Base-by-base conservation (phyloP, 2,113 vertebrate species). In the Oncorhynchus keta region DNA sequence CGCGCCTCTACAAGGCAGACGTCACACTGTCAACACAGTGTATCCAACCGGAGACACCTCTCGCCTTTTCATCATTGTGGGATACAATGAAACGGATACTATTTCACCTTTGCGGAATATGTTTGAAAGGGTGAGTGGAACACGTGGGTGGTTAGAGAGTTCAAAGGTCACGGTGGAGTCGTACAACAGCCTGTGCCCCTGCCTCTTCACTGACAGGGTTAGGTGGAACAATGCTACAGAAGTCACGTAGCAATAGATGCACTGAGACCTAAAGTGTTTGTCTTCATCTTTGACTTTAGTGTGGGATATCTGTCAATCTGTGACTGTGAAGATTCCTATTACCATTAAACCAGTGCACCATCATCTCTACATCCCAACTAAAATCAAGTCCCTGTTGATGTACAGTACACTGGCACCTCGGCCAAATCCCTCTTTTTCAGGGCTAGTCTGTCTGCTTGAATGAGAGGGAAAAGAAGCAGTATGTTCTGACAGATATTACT, bases 1-100 rank as follows among this genome's bases (percentile, higher is more conserved):
- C 81, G 4, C 28, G 55, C 68, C 69, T 72, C 73, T 84, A 85
- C 83, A 57, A 78, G 76, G 83, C 18, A 16, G 18, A 85, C 84
- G 86, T 89, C 88, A 86, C 84, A 83, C 88, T 87, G 86, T 88
- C 91, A 91, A 78, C 9, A 82, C 83, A 82, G 84, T 85, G 79
- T 59, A 5, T 13, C 4, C 49, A 55, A 45, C 8, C 2, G 39
- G 39, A 0, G 71, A 74, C 83, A 80, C 3, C 69, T 85, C 82
- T 62, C 8, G 39, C 9, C 39, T 45, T 45, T 45, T 39, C 81
- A n/a, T 69, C 72, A 82, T 75, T 16, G 18, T 45, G 77, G 49
- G 16, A 51, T 16, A 14, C 49, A 51, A 51, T 51, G 12, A 51
- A 51, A 5, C 0, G 12, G 12, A 51, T 5, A 16, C 14, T 16